phyloP scores from a whole-genome alignment of 2,113 vertebrate genomes.

The Cygnus atratus region DNA sequence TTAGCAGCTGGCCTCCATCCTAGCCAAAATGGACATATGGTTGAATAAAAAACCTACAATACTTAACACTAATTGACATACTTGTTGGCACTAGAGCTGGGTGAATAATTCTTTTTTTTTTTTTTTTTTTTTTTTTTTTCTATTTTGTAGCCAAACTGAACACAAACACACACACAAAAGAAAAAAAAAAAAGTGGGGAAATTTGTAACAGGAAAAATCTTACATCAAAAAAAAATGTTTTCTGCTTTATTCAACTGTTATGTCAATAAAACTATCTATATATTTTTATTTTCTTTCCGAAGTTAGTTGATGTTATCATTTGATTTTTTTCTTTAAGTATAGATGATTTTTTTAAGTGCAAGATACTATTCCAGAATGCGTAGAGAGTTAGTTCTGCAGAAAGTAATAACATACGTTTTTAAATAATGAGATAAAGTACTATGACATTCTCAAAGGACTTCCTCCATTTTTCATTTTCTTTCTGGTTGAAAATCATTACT shows the following conservation, averaged over 20 bases:
- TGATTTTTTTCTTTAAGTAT: background rate
- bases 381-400: background rate
- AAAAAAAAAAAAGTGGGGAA: background rate
- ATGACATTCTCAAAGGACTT: background rate
- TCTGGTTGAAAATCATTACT: background rate
- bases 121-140: background rate
- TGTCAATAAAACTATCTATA: background rate
- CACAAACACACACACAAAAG: too few relatives aligned
- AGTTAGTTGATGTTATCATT: background rate
- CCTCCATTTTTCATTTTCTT: background rate
- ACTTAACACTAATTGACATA: slow-evolving; percentile 64
- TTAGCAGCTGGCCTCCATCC: slow-evolving; percentile 39
- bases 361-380: background rate
- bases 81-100: slow-evolving; percentile 18
- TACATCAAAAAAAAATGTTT: background rate
- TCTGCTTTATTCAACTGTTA: background rate
- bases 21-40: slow-evolving; percentile 60
- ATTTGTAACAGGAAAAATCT: background rate
- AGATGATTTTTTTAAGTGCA: background rate
- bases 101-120: background rate
- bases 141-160: background rate
- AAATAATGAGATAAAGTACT: background rate
- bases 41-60: slow-evolving; percentile 25
- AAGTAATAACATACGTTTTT: background rate
- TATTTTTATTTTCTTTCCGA: background rate